These are phyloP conservation scores for Spilarctia lutea DNA, from an alignment of 2,888 invertebrate genomes.

Conservation along the genomic window DNA sequence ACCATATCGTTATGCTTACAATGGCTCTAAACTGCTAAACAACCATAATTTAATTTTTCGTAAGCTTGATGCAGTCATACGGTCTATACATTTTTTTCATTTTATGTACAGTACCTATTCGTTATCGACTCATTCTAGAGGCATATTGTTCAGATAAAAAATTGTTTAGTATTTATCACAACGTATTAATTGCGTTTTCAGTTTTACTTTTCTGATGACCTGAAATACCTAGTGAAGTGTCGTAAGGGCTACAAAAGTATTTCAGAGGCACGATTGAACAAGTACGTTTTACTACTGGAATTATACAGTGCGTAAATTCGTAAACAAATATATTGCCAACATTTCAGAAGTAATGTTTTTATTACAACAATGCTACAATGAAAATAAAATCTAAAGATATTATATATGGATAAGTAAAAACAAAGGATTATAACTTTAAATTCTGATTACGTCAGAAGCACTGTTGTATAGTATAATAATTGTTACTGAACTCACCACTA, in stretches of 20 bases:
- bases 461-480: too few relatives aligned
- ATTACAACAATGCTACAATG: too few relatives aligned
- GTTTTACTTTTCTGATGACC: not conserved
- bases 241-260: not conserved
- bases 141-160: not conserved
- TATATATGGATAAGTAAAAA: too few relatives aligned
- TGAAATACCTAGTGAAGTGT: not conserved
- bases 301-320: not conserved
- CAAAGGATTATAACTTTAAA: too few relatives aligned
- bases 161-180: not conserved
- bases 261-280: not conserved
- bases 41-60: not conserved
- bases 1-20: constrained; percentile 5
- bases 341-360: too few relatives aligned
- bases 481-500: too few relatives aligned
- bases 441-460: too few relatives aligned
- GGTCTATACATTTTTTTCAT: not conserved
- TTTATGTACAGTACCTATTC: not conserved
- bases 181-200: not conserved
- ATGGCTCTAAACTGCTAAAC: not conserved
- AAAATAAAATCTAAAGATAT: too few relatives aligned
- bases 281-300: not conserved
- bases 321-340: too few relatives aligned
- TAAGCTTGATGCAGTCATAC: not conserved
- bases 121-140: not conserved